These are phyloP conservation scores for Gonatopus flavifemur DNA, from an alignment of 1,140 invertebrate genomes.

Conservation along the genomic window DNA sequence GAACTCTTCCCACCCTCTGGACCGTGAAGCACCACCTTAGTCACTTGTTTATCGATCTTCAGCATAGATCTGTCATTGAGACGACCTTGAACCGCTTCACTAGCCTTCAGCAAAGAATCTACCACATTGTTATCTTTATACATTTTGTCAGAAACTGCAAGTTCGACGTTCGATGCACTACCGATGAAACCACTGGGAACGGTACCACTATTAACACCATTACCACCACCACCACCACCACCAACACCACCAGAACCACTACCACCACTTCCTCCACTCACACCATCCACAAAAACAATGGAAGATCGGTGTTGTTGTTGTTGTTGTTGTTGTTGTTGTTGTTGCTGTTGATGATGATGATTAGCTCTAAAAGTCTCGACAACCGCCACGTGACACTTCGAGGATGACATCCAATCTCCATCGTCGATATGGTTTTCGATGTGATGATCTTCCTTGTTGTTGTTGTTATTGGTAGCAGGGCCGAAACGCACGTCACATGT, in stretches of 20 bases:
- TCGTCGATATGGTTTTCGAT: conserved; percentile 15
- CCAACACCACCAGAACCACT: conserved; percentile 13
- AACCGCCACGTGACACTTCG: conserved; percentile 4
- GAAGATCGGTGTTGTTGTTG: conserved; percentile 3
- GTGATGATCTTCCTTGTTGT: conserved; percentile 20
- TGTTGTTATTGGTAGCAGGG: conserved; percentile 7
- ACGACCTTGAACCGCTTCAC: conserved; percentile 40
- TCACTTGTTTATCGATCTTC: conserved; percentile 39
- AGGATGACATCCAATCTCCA: neutral
- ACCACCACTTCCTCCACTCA: conserved; percentile 10
- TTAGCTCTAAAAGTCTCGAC: conserved; percentile 11
- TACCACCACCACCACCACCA: neutral
- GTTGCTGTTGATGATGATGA: conserved; percentile 11
- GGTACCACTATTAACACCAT: neutral
- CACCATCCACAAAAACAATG: conserved; percentile 14
- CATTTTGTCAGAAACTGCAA: conserved; percentile 23
- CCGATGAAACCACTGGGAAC: conserved; percentile 12
- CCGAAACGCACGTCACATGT: conserved; percentile 17
- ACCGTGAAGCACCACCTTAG: conserved; percentile 20
- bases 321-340: conserved; percentile 15
- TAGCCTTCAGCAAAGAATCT: conserved; percentile 36
- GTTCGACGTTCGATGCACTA: conserved; percentile 12
- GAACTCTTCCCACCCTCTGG: conserved; percentile 22
- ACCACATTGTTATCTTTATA: conserved; percentile 44
- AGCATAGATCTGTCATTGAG: conserved; percentile 37